A percentile compares a stretch with the other conserved stretches of the same genome.
phyloP scores from a whole-genome alignment of 2,113 vertebrate species.

The Pachypanchax playfairii region DNA sequence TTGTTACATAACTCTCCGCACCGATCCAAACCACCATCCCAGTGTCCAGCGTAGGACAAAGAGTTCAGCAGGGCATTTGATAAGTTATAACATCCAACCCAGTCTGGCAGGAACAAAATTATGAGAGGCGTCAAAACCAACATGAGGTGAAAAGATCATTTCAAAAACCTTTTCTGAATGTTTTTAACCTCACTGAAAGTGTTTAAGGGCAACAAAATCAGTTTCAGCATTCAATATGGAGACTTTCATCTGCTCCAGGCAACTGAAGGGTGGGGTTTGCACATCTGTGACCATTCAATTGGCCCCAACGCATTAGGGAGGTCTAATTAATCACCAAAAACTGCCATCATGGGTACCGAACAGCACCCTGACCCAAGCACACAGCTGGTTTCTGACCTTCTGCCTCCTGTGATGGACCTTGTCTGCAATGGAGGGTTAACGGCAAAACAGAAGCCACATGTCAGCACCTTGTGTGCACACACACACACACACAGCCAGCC shows the following conservation, averaged over 20 bases:
- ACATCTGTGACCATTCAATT: slow-evolving; percentile 68
- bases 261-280: slow-evolving; percentile 17
- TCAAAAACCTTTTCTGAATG: too few species aligned
- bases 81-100: slow-evolving; percentile 48
- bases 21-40: slow-evolving; percentile 15
- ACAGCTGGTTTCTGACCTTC: slow-evolving; percentile 34
- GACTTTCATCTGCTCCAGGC: slow-evolving; percentile 33
- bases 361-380: slow-evolving; percentile 29
- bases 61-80: slow-evolving; percentile 36
- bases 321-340: slow-evolving; percentile 53
- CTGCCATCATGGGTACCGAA: not conserved
- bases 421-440: slow-evolving; percentile 39
- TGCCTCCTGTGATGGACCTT: slow-evolving; percentile 17
- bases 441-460: slow-evolving; percentile 66
- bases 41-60: slow-evolving; percentile 29
- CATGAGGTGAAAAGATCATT: too few species aligned
- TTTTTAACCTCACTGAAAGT: not conserved
- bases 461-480: slow-evolving; percentile 47
- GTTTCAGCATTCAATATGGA: too few species aligned
- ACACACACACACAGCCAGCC: slow-evolving; percentile 11
- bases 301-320: slow-evolving; percentile 43
- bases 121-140: slow-evolving; percentile 12
- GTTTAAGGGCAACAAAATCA: not conserved
- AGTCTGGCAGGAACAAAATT: slow-evolving; percentile 22
- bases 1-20: slow-evolving; percentile 56